Percentiles rank a stretch among this genome's conserved stretches.
Conservation (phyloP, 2,888 invertebrate species). For the Cataglyphis livida region DNA sequence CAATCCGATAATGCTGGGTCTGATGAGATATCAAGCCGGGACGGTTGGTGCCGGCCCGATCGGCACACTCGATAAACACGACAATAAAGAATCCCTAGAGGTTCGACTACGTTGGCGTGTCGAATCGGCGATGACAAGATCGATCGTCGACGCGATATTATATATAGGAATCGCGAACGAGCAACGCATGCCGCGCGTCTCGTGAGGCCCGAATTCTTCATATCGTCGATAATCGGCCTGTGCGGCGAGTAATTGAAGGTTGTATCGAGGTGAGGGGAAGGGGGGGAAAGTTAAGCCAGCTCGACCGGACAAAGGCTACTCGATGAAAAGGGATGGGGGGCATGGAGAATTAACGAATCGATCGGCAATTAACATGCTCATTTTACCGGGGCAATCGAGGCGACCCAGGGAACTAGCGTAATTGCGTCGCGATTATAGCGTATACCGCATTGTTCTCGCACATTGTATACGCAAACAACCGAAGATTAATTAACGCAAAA, state of each 20-base stretch:
- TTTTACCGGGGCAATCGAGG: constrained; percentile 46
- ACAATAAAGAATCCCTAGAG: constrained; percentile 64
- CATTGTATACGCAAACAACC: constrained; percentile 41
- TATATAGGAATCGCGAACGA: constrained; percentile 29
- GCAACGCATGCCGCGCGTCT: constrained; percentile 25
- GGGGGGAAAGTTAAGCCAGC: constrained; percentile 27
- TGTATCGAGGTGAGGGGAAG: background rate
- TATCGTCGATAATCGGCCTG: constrained; percentile 27
- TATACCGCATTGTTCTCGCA: constrained; percentile 38
- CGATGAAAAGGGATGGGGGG: background rate
- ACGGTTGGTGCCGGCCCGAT: constrained; percentile 58
- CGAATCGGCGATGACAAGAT: constrained; percentile 52
- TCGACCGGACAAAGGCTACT: constrained; percentile 39
- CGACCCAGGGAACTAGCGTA: constrained; percentile 32
- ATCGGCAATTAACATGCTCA: constrained; percentile 55
- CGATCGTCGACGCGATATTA: constrained; percentile 22
- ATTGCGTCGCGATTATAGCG: constrained; percentile 54
- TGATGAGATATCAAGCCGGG: constrained; percentile 64
- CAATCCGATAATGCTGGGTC: constrained; percentile 57
- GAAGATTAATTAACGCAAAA: constrained; percentile 52
- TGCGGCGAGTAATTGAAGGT: constrained; percentile 39
- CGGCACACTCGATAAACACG: constrained; percentile 58
- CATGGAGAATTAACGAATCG: constrained; percentile 51
- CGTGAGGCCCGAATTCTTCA: constrained; percentile 28
- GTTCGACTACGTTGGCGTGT: constrained; percentile 40